A percentile compares a stretch with the other conserved stretches of the same genome.
phyloP scores from a whole-genome alignment of 1,140 invertebrate genomes.

The Leptopilina boulardi region DNA sequence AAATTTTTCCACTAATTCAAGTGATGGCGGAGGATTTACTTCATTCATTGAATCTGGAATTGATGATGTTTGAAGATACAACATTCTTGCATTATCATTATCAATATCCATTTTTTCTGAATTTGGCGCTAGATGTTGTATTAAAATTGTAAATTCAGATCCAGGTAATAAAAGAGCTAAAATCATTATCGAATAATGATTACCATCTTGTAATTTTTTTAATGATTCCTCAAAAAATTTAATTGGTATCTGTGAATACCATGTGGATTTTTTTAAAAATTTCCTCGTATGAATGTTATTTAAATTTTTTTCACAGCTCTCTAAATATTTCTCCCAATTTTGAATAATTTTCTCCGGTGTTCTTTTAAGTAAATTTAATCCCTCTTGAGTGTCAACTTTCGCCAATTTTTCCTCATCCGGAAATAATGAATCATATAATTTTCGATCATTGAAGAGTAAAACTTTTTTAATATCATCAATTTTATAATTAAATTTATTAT shows the following conservation, averaged over 20 bases:
- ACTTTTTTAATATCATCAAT: slow-evolving; percentile 20
- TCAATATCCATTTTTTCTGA: background rate
- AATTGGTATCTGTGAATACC: slow-evolving; percentile 66
- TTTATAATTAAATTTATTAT: slow-evolving; percentile 27
- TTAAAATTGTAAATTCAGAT: background rate
- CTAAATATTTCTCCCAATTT: slow-evolving; percentile 56
- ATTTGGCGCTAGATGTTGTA: background rate
- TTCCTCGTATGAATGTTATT: background rate
- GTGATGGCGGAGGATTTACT: background rate
- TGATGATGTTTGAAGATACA: background rate
- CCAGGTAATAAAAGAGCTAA: slow-evolving; percentile 30
- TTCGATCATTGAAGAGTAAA: slow-evolving; percentile 44
- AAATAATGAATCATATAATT: slow-evolving; percentile 45
- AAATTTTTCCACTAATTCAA: background rate
- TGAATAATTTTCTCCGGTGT: slow-evolving; percentile 48
- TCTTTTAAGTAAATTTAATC: slow-evolving; percentile 48
- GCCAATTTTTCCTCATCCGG: background rate
- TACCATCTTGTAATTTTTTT: background rate
- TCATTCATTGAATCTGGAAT: slow-evolving; percentile 29
- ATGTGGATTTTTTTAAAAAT: slow-evolving; percentile 57
- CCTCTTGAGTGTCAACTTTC: background rate
- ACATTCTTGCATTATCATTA: background rate
- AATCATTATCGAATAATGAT: background rate
- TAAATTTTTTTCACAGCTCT: slow-evolving; percentile 25
- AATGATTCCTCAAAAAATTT: slow-evolving; percentile 53